phyloP scores from a whole-genome alignment of 2,888 invertebrate species.

The Pilophorus perplexus region DNA sequence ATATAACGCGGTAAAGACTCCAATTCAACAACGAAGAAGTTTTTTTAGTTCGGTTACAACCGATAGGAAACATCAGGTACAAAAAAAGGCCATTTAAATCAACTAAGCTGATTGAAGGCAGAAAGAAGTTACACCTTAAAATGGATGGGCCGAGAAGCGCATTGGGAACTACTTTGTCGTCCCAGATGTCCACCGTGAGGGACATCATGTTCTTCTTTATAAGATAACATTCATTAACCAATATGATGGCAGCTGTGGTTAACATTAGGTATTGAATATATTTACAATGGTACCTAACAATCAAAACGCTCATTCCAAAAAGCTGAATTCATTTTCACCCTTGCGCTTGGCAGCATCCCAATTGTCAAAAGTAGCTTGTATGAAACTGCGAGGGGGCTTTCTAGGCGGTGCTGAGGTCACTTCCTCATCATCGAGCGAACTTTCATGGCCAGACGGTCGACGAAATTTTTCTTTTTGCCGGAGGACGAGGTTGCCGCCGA shows the following conservation, averaged over 20 bases:
- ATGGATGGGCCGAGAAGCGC: too few species aligned
- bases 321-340: neutral
- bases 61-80: neutral
- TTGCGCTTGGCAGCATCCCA: constrained; percentile 42
- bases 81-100: too few species aligned
- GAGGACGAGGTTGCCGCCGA: constrained; percentile 49
- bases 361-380: constrained; percentile 42
- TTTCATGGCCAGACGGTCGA: constrained; percentile 82
- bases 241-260: neutral
- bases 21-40: too few species aligned
- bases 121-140: too few species aligned
- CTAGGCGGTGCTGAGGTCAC: constrained; percentile 6
- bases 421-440: constrained; percentile 67
- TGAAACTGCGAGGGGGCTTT: constrained; percentile 25
- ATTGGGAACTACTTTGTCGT: too few species aligned
- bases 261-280: too few species aligned
- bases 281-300: too few species aligned
- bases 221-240: too few species aligned
- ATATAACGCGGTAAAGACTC: too few species aligned
- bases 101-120: too few species aligned
- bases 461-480: constrained; percentile 65
- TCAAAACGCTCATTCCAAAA: neutral
- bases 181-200: too few species aligned
- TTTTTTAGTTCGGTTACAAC: neutral
- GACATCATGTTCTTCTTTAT: too few species aligned